Conservation (phyloP, 2,888 invertebrate species). For the Dryadula phaetusa region DNA sequence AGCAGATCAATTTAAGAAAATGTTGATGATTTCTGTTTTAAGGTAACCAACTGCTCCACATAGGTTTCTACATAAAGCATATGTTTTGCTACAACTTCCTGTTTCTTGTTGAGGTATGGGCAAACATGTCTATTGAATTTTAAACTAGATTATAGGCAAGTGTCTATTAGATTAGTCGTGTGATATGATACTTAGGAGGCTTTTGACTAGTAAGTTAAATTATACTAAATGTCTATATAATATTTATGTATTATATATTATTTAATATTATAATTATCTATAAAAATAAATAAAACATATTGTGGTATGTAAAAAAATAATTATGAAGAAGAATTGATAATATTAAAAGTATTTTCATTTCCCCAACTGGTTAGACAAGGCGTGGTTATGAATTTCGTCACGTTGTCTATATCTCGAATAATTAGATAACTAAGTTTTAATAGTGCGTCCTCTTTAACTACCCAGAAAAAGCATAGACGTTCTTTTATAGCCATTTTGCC, state of each 20-base stretch:
- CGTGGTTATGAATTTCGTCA: too few species aligned
- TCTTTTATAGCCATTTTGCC: background rate
- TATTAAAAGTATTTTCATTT: too few species aligned
- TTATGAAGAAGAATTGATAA: too few species aligned
- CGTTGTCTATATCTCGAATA: background rate
- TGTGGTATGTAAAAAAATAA: too few species aligned
- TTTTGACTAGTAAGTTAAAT: slow-evolving; percentile 63
- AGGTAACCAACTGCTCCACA: slow-evolving; percentile 13
- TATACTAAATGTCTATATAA: background rate
- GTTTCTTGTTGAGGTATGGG: slow-evolving; percentile 56
- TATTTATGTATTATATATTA: too few species aligned
- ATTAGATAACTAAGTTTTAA: background rate
- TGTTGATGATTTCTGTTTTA: background rate
- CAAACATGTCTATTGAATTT: slow-evolving; percentile 57
- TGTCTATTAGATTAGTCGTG: slow-evolving; percentile 51
- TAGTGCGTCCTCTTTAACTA: background rate
- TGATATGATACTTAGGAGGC: slow-evolving; percentile 65
- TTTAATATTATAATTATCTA: too few species aligned
- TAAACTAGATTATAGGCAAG: slow-evolving; percentile 56
- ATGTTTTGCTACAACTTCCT: slow-evolving; percentile 71
- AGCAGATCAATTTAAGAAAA: background rate
- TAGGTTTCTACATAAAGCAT: slow-evolving; percentile 53
- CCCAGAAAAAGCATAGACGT: background rate
- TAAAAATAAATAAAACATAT: too few species aligned
- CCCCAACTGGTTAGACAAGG: too few species aligned